These are phyloP conservation scores for Copidosoma floridanum DNA, from an alignment of 1,140 invertebrate species.

Conservation along the genomic window DNA sequence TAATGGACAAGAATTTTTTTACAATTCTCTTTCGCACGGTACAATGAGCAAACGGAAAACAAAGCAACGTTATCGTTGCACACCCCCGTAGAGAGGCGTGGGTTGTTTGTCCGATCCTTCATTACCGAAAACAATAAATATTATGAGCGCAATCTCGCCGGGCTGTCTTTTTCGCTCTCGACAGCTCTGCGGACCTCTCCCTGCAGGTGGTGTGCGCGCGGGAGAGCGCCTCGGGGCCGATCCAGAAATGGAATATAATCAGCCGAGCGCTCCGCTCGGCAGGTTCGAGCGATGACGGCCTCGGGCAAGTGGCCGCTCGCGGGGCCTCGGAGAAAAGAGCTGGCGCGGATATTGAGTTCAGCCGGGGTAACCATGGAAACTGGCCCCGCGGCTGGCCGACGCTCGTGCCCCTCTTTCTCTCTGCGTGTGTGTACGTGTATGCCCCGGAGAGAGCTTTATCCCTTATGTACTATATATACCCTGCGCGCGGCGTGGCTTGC, in stretches of 20 bases:
- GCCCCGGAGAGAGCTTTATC: slow-evolving; percentile 44
- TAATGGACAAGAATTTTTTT: no score
- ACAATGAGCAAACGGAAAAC: no score
- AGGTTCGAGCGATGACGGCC: slow-evolving; percentile 54
- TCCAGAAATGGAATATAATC: slow-evolving; percentile 58
- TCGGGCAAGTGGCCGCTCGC: slow-evolving; percentile 35
- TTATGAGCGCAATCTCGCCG: neutral
- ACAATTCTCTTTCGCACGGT: no score
- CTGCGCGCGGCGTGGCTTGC: slow-evolving; percentile 43
- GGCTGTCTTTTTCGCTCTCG: neutral
- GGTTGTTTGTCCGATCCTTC: no score
- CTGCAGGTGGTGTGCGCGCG: slow-evolving; percentile 43
- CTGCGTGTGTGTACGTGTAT: neutral
- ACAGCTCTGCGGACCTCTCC: no score
- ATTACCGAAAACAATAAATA: neutral
- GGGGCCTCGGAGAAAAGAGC: neutral
- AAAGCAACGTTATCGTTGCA: no score
- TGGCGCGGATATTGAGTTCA: slow-evolving; percentile 62
- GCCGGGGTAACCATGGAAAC: slow-evolving; percentile 58
- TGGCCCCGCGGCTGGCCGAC: slow-evolving; percentile 33
- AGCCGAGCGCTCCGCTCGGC: slow-evolving; percentile 43
- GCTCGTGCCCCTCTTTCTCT: slow-evolving; percentile 43
- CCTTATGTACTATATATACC: slow-evolving; percentile 41
- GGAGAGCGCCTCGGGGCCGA: slow-evolving; percentile 35
- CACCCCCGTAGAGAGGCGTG: no score